phyloP scores from a whole-genome alignment of 1,140 invertebrate genomes.

The Hormaphis cornu region DNA sequence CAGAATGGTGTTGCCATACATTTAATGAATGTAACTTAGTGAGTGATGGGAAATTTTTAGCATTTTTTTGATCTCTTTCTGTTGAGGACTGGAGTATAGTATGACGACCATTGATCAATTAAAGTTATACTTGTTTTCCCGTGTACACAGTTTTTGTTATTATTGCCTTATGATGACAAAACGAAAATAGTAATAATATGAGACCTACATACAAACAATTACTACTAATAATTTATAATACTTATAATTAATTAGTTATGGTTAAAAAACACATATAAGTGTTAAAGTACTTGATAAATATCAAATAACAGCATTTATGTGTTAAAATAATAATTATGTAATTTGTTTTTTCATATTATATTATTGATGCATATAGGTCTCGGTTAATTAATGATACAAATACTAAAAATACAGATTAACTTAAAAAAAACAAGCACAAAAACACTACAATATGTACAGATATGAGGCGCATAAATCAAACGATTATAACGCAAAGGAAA shows the following conservation, averaged over 20 bases:
- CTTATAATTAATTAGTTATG: slow-evolving; percentile 8
- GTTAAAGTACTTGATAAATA: too few species aligned
- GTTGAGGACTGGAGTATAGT: too few species aligned
- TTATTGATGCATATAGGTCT: neutral
- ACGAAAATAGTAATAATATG: neutral
- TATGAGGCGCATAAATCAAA: too few species aligned
- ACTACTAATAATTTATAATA: too few species aligned
- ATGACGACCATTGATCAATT: too few species aligned
- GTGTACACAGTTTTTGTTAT: too few species aligned
- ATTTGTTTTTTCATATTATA: neutral
- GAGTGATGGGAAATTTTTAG: too few species aligned
- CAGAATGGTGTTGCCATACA: too few species aligned
- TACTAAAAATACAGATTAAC: neutral
- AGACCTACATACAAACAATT: slow-evolving; percentile 4
- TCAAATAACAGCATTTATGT: neutral
- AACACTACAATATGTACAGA: neutral
- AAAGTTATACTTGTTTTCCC: too few species aligned
- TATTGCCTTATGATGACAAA: too few species aligned
- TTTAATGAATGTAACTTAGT: too few species aligned
- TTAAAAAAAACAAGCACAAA: neutral
- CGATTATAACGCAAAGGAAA: neutral
- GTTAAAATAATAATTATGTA: neutral
- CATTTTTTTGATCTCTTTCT: too few species aligned
- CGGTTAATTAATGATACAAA: neutral
- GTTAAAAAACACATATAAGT: neutral